phyloP scores from a whole-genome alignment of 2,888 invertebrate genomes.

The Cryptosula pallasiana region DNA sequence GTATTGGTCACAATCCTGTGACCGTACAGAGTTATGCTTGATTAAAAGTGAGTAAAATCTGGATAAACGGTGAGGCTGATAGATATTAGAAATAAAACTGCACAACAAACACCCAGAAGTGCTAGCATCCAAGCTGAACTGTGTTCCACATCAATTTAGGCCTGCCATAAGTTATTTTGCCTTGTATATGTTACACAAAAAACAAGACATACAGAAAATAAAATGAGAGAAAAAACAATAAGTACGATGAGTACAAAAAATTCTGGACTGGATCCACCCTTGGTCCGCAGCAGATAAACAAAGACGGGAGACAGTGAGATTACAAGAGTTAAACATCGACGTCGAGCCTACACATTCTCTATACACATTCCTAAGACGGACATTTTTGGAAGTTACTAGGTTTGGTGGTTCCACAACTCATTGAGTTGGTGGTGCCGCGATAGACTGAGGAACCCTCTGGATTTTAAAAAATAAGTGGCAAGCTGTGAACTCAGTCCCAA shows the following conservation, averaged over 20 bases:
- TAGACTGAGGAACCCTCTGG: too few relatives aligned
- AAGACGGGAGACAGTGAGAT: neutral
- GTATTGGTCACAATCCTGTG: neutral
- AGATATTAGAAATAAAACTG: neutral
- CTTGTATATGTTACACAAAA: neutral
- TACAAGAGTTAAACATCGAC: neutral
- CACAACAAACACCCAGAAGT: too few relatives aligned
- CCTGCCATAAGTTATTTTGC: neutral
- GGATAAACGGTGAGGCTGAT: conserved; percentile 21
- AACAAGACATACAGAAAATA: neutral
- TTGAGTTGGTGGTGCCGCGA: too few relatives aligned
- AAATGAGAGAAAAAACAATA: too few relatives aligned
- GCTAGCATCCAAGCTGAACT: neutral
- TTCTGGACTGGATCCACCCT: neutral
- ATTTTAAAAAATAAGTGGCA: too few relatives aligned
- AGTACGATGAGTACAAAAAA: neutral
- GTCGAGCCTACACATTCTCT: too few relatives aligned
- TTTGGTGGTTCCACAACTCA: too few relatives aligned
- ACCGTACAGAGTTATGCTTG: neutral
- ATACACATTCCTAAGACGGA: too few relatives aligned
- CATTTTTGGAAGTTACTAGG: neutral
- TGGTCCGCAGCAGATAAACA: neutral
- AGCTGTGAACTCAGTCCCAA: conserved; percentile 63
- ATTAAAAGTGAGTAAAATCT: neutral
- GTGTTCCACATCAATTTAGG: neutral